Percentiles rank a stretch among this genome's conserved stretches.
phyloP scores from a whole-genome alignment of 1,140 invertebrate species.

The Musca domestica region DNA sequence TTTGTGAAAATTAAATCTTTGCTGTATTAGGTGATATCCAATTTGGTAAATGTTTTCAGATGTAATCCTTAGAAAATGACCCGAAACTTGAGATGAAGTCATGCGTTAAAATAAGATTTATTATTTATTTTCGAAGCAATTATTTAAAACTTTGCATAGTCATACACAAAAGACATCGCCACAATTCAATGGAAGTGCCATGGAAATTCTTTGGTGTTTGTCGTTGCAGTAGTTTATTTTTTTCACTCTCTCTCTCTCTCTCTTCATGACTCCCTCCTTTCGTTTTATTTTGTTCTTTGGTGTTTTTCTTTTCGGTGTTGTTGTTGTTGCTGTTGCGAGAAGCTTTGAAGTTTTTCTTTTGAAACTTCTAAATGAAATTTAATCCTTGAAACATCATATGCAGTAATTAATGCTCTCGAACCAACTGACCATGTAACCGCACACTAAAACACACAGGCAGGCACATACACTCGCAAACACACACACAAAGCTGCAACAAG shows the following conservation, averaged over 20 bases:
- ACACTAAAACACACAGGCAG: no score
- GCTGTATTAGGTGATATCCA: slow-evolving; percentile 10
- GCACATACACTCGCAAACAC: no score
- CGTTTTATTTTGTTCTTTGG: background rate
- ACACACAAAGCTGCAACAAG: no score
- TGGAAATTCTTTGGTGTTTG: background rate
- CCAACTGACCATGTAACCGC: slow-evolving; percentile 7
- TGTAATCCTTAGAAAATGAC: slow-evolving; percentile 10
- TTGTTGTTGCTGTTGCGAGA: background rate
- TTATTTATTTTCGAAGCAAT: slow-evolving; percentile 2
- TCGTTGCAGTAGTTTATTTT: no score
- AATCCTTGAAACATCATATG: slow-evolving; percentile 11
- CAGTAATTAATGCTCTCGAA: slow-evolving; percentile 12
- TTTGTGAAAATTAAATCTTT: slow-evolving; percentile 3
- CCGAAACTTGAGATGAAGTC: slow-evolving; percentile 2
- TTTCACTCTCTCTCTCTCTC: no score
- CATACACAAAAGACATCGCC: slow-evolving; percentile 2
- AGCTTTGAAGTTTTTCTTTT: background rate
- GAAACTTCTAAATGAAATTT: background rate
- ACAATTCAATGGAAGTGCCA: slow-evolving; percentile 3
- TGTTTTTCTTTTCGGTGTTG: background rate
- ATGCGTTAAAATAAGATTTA: slow-evolving; percentile 17
- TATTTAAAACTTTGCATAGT: slow-evolving; percentile 5
- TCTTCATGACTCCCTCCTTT: background rate
- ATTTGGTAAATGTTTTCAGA: slow-evolving; percentile 14